phyloP scores from a whole-genome alignment of 2,888 invertebrate genomes.

The Plebejus anna region DNA sequence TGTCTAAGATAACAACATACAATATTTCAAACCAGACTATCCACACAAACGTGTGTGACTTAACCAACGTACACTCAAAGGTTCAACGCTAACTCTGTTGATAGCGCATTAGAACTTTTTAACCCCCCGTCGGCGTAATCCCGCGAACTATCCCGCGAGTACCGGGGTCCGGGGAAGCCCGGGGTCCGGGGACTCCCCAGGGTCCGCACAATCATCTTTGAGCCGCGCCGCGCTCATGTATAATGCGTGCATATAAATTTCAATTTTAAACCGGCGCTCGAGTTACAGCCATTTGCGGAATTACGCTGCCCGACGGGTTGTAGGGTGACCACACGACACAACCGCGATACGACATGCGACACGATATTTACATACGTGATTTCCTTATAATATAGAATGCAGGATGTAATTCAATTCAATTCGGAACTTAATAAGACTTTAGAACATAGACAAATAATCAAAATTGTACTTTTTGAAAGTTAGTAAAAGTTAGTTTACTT shows the following conservation, averaged over 20 bases:
- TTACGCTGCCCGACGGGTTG: slow-evolving; percentile 52
- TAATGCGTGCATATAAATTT: slow-evolving; percentile 78
- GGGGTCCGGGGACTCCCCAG: slow-evolving; percentile 37
- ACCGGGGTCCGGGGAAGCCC: slow-evolving; percentile 18
- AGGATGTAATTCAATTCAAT: no score
- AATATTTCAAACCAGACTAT: background rate
- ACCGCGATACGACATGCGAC: background rate
- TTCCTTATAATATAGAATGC: no score
- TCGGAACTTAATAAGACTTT: no score
- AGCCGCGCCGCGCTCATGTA: slow-evolving; percentile 64
- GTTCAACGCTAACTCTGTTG: slow-evolving; percentile 2
- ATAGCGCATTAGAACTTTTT: slow-evolving; percentile 31
- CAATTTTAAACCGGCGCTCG: slow-evolving; percentile 74
- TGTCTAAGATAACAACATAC: no score
- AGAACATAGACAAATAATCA: no score
- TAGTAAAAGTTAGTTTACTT: no score
- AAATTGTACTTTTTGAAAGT: no score
- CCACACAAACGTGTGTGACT: background rate
- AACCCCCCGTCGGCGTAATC: slow-evolving; percentile 39
- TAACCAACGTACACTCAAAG: slow-evolving; percentile 19
- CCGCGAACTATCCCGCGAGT: slow-evolving; percentile 40
- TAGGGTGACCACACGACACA: slow-evolving; percentile 1
- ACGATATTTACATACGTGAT: background rate
- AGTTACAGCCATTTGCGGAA: slow-evolving; percentile 75
- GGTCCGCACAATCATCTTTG: slow-evolving; percentile 48